Evolutionary conservation across 2,888 invertebrate genomes (phyloP).

Genomic region (Epirrhoe tristata): DNA sequence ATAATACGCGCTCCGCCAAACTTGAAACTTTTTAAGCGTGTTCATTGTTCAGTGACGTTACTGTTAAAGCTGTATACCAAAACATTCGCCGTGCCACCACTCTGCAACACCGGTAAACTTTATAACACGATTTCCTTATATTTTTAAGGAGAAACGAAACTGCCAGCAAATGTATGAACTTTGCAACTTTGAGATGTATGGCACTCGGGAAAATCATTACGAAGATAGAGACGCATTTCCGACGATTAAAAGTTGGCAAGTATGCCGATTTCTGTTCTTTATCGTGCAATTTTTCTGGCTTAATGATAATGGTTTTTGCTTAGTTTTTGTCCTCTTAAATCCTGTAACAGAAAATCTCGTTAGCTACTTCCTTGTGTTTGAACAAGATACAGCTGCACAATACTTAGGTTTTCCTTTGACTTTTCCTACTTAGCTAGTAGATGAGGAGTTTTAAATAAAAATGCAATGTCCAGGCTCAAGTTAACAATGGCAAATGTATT

Average conservation of each 20-base stretch:
- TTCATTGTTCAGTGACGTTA: not conserved
- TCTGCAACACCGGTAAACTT: constrained; percentile 45
- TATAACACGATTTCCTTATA: constrained; percentile 50
- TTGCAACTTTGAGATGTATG: constrained; percentile 36
- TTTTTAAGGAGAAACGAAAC: constrained; percentile 40
- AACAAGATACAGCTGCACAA: not conserved
- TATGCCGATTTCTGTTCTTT: constrained; percentile 28
- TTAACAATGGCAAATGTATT: no score
- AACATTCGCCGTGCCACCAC: constrained; percentile 29
- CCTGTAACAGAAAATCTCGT: not conserved
- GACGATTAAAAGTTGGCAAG: constrained; percentile 42
- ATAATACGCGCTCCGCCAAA: not conserved
- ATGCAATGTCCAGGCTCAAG: no score
- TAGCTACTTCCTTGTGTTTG: not conserved
- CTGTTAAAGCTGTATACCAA: constrained; percentile 5
- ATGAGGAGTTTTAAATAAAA: no score
- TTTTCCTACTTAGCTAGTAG: no score
- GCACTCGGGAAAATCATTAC: constrained; percentile 32
- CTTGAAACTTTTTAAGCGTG: not conserved
- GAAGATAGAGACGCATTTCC: constrained; percentile 32
- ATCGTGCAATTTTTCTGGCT: constrained; percentile 22
- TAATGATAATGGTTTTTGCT: constrained; percentile 21
- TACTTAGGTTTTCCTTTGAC: no score
- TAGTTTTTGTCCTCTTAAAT: constrained; percentile 2
- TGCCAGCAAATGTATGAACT: constrained; percentile 35